These are phyloP conservation scores for Clusia tigrina DNA, from an alignment of 2,888 invertebrate species.

Conservation along the genomic window DNA sequence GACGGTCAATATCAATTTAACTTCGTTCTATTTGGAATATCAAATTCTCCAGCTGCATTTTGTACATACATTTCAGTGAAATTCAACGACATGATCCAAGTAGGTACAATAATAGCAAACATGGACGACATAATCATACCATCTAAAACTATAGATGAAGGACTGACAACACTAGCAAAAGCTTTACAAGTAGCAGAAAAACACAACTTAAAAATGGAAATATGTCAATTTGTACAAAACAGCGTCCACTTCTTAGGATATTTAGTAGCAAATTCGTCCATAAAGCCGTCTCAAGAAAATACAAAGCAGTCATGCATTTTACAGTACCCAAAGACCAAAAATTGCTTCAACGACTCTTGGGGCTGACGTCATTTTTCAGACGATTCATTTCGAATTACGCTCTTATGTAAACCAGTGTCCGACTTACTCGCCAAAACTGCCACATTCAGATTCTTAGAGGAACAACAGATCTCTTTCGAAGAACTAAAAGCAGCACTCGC, in stretches of 20 bases:
- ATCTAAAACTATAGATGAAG: constrained; percentile 10
- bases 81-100: constrained; percentile 10
- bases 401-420: constrained; percentile 46
- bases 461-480: constrained; percentile 19
- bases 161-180: neutral
- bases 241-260: constrained; percentile 27
- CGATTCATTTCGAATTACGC: constrained; percentile 37
- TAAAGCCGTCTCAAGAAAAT: too few relatives aligned
- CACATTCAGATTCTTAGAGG: constrained; percentile 22
- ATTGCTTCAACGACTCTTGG: constrained; percentile 14
- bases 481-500: constrained; percentile 18
- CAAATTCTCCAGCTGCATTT: constrained; percentile 25
- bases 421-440: constrained; percentile 32
- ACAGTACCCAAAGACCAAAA: constrained; percentile 9
- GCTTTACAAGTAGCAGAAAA: constrained; percentile 29
- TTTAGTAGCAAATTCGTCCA: constrained; percentile 10
- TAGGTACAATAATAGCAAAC: neutral
- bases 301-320: constrained; percentile 16
- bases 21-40: constrained; percentile 31
- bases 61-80: constrained; percentile 14
- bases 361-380: constrained; percentile 22
- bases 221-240: constrained; percentile 21
- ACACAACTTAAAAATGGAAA: constrained; percentile 18
- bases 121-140: constrained; percentile 27
- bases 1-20: constrained; percentile 34